Evolutionary conservation across 2,888 invertebrate species (phyloP).

Genomic region (Plagodis pulveraria): DNA sequence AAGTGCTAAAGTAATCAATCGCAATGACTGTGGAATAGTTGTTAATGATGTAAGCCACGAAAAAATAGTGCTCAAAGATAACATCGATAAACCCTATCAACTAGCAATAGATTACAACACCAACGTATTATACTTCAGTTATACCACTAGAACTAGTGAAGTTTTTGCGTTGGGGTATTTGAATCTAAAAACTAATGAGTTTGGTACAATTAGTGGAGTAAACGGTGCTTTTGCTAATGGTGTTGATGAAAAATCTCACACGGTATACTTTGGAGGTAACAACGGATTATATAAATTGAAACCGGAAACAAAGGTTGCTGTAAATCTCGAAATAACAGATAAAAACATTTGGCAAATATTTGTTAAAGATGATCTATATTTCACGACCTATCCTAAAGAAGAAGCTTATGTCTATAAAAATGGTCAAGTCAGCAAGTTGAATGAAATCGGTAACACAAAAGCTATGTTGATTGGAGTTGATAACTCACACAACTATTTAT

Average conservation of each 20-base stretch:
- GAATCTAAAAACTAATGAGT: constrained; percentile 57
- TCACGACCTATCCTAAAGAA: constrained; percentile 57
- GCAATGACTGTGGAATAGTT: constrained; percentile 33
- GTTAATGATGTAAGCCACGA: constrained; percentile 36
- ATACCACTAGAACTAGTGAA: constrained; percentile 28
- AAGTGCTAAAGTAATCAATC: constrained; percentile 30
- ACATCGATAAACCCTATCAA: constrained; percentile 60
- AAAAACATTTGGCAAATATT: constrained; percentile 72
- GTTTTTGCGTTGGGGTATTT: constrained; percentile 56
- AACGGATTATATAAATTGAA: constrained; percentile 63
- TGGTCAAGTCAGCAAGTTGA: constrained; percentile 32
- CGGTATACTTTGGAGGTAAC: constrained; percentile 62
- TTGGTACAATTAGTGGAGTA: constrained; percentile 51
- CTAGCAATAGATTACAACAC: constrained; percentile 65
- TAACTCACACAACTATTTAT: constrained; percentile 43
- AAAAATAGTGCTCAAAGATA: constrained; percentile 47
- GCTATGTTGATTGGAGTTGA: constrained; percentile 48
- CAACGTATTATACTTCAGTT: constrained; percentile 66
- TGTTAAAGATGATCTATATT: constrained; percentile 60
- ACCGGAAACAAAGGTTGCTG: constrained; percentile 50
- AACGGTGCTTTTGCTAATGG: constrained; percentile 61
- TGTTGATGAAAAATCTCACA: constrained; percentile 51
- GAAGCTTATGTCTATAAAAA: constrained; percentile 45
- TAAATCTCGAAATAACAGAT: constrained; percentile 42
- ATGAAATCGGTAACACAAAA: constrained; percentile 42